phyloP scores from a whole-genome alignment of 2,888 invertebrate genomes.

The Ennomos fuscantarius region DNA sequence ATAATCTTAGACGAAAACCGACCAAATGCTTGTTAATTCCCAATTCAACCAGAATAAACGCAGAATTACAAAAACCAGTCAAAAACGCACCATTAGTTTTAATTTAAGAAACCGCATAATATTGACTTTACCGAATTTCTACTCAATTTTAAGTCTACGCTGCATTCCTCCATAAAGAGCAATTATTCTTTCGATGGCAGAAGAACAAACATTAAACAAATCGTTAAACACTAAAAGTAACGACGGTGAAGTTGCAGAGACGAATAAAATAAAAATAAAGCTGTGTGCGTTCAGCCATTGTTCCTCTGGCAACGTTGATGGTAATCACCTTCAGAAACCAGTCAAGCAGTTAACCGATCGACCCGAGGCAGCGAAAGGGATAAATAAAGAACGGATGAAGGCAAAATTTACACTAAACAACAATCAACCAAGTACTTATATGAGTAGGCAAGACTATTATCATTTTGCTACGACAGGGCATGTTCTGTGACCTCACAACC shows the following conservation, averaged over 20 bases:
- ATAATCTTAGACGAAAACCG: neutral
- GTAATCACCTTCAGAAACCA: slow-evolving; percentile 9
- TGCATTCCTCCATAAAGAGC: slow-evolving; percentile 25
- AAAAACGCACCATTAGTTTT: neutral
- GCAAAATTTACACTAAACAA: neutral
- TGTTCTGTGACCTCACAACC: neutral
- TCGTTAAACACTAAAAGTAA: slow-evolving; percentile 23
- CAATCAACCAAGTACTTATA: too few relatives aligned
- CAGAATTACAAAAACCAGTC: neutral
- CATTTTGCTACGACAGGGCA: neutral
- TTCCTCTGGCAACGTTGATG: slow-evolving; percentile 9
- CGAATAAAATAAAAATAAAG: slow-evolving; percentile 22
- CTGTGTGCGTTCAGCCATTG: slow-evolving; percentile 8
- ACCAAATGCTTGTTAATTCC: too few relatives aligned
- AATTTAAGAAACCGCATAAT: slow-evolving; percentile 3
- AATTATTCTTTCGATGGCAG: slow-evolving; percentile 31
- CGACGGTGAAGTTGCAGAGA: slow-evolving; percentile 20
- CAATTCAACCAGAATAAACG: neutral
- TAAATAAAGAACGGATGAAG: neutral
- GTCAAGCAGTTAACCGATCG: neutral
- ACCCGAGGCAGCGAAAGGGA: neutral
- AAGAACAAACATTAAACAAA: slow-evolving; percentile 26
- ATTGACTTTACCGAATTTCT: slow-evolving; percentile 5
- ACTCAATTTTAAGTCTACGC: neutral
- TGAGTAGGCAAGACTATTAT: too few relatives aligned